Conservation (phyloP, 53 echinoderm and acorn worm species). For the Holothuria leucospilota region DNA sequence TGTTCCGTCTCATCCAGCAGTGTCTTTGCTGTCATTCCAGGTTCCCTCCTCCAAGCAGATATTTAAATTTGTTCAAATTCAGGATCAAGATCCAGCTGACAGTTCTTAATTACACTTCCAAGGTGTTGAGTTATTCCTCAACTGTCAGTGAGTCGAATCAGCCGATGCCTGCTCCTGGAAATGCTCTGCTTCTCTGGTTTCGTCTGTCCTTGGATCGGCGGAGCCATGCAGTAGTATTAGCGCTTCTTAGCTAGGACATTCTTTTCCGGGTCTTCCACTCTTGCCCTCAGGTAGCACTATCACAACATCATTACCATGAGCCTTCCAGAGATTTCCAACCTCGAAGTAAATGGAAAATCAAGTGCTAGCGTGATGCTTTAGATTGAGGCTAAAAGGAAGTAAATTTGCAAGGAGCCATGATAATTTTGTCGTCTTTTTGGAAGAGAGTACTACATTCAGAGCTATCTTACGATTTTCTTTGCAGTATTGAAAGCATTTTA, state of each 20-base stretch:
- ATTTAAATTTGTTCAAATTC: no score
- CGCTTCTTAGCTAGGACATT: conserved; percentile 27
- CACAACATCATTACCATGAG: conserved; percentile 45
- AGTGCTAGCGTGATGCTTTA: background rate
- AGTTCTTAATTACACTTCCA: no score
- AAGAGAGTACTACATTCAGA: no score
- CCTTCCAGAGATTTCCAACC: conserved; percentile 26
- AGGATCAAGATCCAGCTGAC: no score
- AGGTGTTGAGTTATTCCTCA: no score
- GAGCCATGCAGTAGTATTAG: conserved; percentile 19
- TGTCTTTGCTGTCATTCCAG: conserved; percentile 5
- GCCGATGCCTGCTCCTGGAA: no score
- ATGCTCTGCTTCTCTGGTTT: background rate
- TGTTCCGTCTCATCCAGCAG: background rate
- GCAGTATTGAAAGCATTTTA: no score
- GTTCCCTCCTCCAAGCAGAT: no score
- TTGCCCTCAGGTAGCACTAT: conserved; percentile 26
- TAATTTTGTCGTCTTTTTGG: conserved; percentile 14
- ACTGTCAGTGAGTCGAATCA: no score
- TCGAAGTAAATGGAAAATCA: background rate
- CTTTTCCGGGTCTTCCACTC: conserved; percentile 11
- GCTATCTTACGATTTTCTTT: no score
- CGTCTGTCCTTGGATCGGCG: conserved; percentile 27
- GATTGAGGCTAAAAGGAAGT: conserved; percentile 33
- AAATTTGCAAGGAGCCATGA: conserved; percentile 39